phyloP scores from a whole-genome alignment of 2,888 invertebrate species.

The Ellobium chinense region DNA sequence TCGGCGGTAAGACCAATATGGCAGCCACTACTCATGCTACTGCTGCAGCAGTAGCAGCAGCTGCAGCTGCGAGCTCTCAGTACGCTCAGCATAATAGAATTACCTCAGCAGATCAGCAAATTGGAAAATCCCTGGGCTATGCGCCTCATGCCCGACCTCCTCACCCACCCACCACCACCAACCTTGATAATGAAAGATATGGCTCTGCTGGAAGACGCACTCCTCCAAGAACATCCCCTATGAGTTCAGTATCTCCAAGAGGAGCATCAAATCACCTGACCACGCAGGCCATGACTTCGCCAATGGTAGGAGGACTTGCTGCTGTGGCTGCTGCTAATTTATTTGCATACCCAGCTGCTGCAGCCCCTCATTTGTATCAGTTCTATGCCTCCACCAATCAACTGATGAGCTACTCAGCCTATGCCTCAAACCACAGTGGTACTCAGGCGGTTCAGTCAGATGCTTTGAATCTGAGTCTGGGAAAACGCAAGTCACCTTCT shows the following conservation, averaged over 20 bases:
- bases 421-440: background rate
- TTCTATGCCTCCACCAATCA: slow-evolving; percentile 55
- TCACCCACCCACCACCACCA: background rate
- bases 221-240: slow-evolving; percentile 18
- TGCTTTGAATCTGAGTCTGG: slow-evolving; percentile 64
- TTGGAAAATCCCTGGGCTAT: background rate
- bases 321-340: slow-evolving; percentile 44
- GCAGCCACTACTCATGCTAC: slow-evolving; percentile 12
- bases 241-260: slow-evolving; percentile 18
- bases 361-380: slow-evolving; percentile 57
- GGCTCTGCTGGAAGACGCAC: background rate
- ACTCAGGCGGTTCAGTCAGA: slow-evolving; percentile 62
- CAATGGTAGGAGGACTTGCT: slow-evolving; percentile 36
- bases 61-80: background rate
- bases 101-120: background rate
- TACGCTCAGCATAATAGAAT: slow-evolving; percentile 29
- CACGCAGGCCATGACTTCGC: slow-evolving; percentile 12
- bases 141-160: slow-evolving; percentile 1
- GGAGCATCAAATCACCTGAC: background rate
- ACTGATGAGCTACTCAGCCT: slow-evolving; percentile 41
- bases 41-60: slow-evolving; percentile 8
- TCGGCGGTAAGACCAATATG: background rate
- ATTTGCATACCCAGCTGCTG: slow-evolving; percentile 42
- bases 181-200: slow-evolving; percentile 8
- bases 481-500: slow-evolving; percentile 32